Evolutionary conservation across 2,113 vertebrate species (phyloP), one percentile per base, ranked within the genome.

Genomic region (Tricholaema leucomelas): DNA sequence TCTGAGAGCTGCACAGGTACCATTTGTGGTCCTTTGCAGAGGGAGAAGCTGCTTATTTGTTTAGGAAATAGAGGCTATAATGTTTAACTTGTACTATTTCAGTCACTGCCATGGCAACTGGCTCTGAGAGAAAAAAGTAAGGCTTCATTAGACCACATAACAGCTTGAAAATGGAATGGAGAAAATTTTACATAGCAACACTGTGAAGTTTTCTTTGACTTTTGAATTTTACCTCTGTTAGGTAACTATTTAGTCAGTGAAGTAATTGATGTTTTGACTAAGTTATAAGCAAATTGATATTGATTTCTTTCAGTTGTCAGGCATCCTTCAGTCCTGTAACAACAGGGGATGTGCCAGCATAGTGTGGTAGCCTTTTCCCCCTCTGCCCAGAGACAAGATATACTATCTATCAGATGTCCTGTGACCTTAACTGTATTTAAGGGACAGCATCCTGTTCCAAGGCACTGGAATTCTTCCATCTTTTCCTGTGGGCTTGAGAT

Each of bases 41-140:
- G 33, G 69, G 33, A 78, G 91, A 94, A 95, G 59, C 59, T 66
- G 66, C 52, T 94, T 95, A 89, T 94, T 94, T 95, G 66, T 93
- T 94, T 91, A 71, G 78, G 83, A 87, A 92, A 92, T 70, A 94
- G 87, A 89, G 83, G 44, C 74, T 87, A 58, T 56, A 56, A 27
- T 64, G 42, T 65, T 92, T 93, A 90, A 85, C 40, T 93, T 75
- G 28, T 12, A 24, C 18, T 81, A 89, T 94, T 94, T 91, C 85
- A 83, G n/a, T 84, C 81, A 94, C 59, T 95, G 87, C 94, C 92
- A 95, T 92, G 70, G 93, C 91, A 96, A 97, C 94, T 71, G 70
- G 59, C 75, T 91, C 60, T 44, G 50, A 52, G 73, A 88, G 56
- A 84, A 84, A 69, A 93, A 85, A 92, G 48, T 23, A 44, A 35